Base-by-base conservation (phyloP, 2,888 invertebrate species). In the Micropterix aruncella region DNA sequence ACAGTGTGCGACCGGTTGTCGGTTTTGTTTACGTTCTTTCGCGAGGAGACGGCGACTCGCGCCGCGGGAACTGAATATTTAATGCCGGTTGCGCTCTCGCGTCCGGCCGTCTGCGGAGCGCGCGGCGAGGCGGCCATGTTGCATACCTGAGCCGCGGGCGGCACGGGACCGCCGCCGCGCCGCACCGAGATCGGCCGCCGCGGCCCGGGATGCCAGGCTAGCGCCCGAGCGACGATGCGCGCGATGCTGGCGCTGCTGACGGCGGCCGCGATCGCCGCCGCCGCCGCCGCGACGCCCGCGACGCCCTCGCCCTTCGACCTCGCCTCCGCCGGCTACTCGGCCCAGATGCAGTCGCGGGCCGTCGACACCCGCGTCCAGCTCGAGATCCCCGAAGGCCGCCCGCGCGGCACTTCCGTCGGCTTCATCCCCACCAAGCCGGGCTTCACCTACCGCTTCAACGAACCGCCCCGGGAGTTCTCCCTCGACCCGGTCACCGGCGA, bases 381-480 rank as follows among this genome's bases (percentile, higher is more conserved):
- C 56, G 84, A 87, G 57, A 82, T 94, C 50, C 73, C 77, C 46
- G 96, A 96, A 64, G 89, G 87, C 48, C 83, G 84, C 58, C 83
- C 88, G 5, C 75, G 79, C 46, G 91, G 89, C 39, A 88, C 88
- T 1, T 61, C 80, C 40, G 91, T 95, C 18, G 96, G 95, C 12
- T 75, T 74, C 54, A 92, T 96, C 54, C 90, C 91, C 19, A 85
- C 79, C 4, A 85, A 88, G 61, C 77, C 83, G 3, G 89, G 86
- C 48, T 93, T 92, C 61, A 88, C 87, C 1, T 96, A 95, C 61
- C 78, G 90, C 49, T 92, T 96, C 62, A 93, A 92, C 69, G 93
- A 94, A 60, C 84, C 87, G 15, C 88, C 92, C 0, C 75, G 79
- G 52, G 90, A 92, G 62, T 96, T 96, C 61, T 69, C 73, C 37